Percentiles rank a stretch among this genome's conserved stretches.
Conservation (phyloP, 2,113 vertebrate species). For the Excalfactoria chinensis region DNA sequence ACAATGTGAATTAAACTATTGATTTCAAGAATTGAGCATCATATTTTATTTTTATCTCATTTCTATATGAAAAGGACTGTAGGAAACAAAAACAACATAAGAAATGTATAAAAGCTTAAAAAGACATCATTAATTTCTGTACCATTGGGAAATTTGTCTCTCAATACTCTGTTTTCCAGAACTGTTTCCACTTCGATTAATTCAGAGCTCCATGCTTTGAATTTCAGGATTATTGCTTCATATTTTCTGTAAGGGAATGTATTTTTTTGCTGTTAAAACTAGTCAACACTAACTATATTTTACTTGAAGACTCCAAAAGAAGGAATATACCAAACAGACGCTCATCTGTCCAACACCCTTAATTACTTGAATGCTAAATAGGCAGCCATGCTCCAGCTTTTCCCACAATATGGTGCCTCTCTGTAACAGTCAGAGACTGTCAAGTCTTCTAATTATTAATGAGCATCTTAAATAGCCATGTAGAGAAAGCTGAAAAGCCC, state of each 20-base stretch:
- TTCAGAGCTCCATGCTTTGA: neutral
- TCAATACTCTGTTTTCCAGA: neutral
- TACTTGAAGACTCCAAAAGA: slow-evolving; percentile 1
- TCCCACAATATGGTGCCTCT: neutral
- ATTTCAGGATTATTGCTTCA: slow-evolving; percentile 12
- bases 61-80: neutral
- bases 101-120: neutral
- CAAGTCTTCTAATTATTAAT: neutral
- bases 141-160: neutral
- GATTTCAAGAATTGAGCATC: neutral
- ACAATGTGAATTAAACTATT: neutral
- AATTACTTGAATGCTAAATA: slow-evolving; percentile 26
- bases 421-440: neutral
- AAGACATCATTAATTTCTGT: neutral
- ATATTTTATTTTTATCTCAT: neutral
- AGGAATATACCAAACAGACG: neutral
- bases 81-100: neutral
- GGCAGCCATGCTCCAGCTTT: neutral
- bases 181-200: neutral
- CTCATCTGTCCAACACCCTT: neutral
- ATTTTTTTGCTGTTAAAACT: neutral
- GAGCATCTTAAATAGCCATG: neutral
- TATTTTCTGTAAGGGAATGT: slow-evolving; percentile 38
- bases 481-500: neutral
- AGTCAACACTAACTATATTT: neutral